Base-by-base conservation (phyloP, 2,888 invertebrate species). In the Drosophila eohydei region DNA sequence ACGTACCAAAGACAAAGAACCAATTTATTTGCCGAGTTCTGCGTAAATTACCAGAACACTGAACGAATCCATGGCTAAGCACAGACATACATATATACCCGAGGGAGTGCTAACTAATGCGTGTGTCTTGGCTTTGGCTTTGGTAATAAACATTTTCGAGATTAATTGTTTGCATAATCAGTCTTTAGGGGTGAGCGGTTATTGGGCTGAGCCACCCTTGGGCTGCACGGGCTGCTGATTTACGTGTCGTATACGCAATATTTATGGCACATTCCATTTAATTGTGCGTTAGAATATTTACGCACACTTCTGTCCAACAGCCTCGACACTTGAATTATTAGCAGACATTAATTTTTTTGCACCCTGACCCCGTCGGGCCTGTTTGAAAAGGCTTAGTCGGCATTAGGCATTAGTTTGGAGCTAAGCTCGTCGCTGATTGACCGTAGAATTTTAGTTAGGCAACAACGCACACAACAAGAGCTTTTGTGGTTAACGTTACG, bases 261-360 rank as follows among this genome's bases (percentile, higher is more conserved):
- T 84, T 89, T 84, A 84, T 87, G 88, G 84, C 88, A 84, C 77
- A 80, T 89, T 81, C 82, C 84, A 87, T 84, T 79, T 84, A 88
- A 84, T 84, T 84, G 89, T 72, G 66, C 87, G 89, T 73, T 89
- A 72, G 77, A 79, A 87, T 89, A 81, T 89, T 84, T 89, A 89
- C 74, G 71, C 78, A 75, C 70, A 74, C 83, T 66, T 59, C 71
- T 43, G 30, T 14, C 58, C 56, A 59, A 59, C 32, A 55, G 61
- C 57, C 64, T 40, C 43, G 51, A 54, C 78, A 63, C 81, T 80
- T 84, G 87, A 84, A 72, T 89, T 84, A 84, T 88, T 87, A 81
- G 74, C 64, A 57, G 61, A 71, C 89, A 84, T 84, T 84, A 87
- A 88, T 89, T 83, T 63, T 52, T 63, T 56, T 52, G 21, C 41